phyloP scores from a whole-genome alignment of 2,797 vertebrate species.

The Peromyscus eremicus region DNA sequence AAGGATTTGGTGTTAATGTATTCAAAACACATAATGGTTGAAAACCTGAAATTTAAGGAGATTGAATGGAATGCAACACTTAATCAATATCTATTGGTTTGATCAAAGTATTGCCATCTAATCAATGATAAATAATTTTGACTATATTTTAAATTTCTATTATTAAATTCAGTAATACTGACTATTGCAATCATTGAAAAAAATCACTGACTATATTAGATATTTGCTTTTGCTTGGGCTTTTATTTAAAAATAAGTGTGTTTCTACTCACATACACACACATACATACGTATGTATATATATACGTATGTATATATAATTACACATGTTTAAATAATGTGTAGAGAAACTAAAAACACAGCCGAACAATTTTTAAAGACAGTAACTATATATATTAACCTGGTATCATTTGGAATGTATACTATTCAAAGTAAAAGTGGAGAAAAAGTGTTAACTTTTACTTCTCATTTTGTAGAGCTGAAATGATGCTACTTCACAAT shows the following conservation, averaged over 20 bases:
- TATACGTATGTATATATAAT: not conserved
- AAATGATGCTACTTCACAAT: constrained; percentile 24
- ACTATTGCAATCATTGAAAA: not conserved
- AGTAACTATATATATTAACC: not conserved
- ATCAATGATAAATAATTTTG: not conserved
- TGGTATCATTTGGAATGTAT: constrained; percentile 21
- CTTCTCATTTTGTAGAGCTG: not conserved
- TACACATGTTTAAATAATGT: not conserved
- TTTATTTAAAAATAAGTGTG: not conserved
- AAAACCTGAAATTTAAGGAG: not conserved
- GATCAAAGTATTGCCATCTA: not conserved
- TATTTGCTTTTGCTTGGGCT: not conserved
- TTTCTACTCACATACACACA: not conserved
- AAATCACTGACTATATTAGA: not conserved
- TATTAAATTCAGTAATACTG: not conserved
- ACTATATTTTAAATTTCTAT: not conserved
- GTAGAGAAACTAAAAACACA: not conserved
- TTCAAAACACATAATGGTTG: not conserved
- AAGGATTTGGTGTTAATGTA: not conserved
- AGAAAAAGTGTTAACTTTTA: constrained; percentile 19
- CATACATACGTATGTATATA: not conserved
- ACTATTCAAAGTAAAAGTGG: not conserved
- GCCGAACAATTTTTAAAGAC: not conserved
- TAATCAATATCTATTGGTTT: not conserved
- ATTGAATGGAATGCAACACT: not conserved